phyloP scores from a whole-genome alignment of 2,888 invertebrate genomes.

The Lycia hirtaria region DNA sequence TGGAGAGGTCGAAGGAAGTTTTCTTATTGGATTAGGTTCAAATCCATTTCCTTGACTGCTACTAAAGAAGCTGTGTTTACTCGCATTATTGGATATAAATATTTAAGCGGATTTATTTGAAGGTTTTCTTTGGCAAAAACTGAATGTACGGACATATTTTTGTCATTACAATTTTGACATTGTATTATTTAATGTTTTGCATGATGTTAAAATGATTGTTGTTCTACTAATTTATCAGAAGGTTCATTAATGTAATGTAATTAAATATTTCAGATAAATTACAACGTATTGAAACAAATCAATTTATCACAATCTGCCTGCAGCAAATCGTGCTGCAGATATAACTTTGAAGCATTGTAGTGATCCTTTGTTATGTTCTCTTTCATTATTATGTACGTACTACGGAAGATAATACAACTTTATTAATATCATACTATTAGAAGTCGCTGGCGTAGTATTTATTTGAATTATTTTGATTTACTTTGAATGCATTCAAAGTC shows the following conservation, averaged over 20 bases:
- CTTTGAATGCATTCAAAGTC: too few relatives aligned
- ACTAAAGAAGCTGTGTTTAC: not conserved
- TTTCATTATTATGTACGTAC: too few relatives aligned
- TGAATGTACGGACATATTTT: too few relatives aligned
- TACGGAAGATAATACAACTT: too few relatives aligned
- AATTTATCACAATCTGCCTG: slow-evolving; percentile 23
- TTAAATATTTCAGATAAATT: not conserved
- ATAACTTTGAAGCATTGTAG: slow-evolving; percentile 21
- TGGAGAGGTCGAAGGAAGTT: not conserved
- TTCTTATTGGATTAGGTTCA: not conserved
- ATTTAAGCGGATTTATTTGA: not conserved
- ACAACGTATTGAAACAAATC: not conserved
- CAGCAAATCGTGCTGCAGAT: slow-evolving; percentile 43
- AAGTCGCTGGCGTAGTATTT: too few relatives aligned
- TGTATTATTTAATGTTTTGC: not conserved
- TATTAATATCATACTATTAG: too few relatives aligned
- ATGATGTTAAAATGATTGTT: too few relatives aligned
- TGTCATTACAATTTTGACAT: too few relatives aligned
- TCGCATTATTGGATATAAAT: not conserved
- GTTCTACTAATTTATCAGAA: not conserved
- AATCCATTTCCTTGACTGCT: not conserved
- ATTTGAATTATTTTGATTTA: too few relatives aligned
- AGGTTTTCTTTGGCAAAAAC: not conserved
- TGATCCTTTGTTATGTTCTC: too few relatives aligned
- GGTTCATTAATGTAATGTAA: not conserved